phyloP scores from a whole-genome alignment of 2,888 invertebrate genomes.

The Agriopis aurantiaria region DNA sequence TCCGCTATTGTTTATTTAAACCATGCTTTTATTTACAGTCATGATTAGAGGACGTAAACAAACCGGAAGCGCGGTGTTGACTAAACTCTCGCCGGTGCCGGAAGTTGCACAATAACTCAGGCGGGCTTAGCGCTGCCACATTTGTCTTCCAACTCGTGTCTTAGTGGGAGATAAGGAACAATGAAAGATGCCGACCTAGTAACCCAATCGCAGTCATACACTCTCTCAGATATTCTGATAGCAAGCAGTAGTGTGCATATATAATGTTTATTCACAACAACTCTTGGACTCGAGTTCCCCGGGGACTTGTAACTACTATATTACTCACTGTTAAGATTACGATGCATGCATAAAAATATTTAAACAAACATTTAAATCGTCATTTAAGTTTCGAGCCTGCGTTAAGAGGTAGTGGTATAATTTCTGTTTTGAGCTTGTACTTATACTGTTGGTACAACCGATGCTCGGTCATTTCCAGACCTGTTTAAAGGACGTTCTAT shows the following conservation, averaged over 20 bases:
- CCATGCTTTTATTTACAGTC: not conserved
- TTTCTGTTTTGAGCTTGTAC: too few species aligned
- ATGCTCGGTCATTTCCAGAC: too few species aligned
- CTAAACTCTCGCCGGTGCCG: conserved; percentile 16
- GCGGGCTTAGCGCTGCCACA: conserved; percentile 25
- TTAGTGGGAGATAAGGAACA: conserved; percentile 6
- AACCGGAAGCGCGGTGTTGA: conserved; percentile 23
- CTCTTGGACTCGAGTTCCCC: too few species aligned
- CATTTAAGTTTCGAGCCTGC: too few species aligned
- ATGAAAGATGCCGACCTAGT: not conserved
- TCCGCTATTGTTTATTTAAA: not conserved
- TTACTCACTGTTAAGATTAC: too few species aligned
- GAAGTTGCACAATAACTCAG: conserved; percentile 31
- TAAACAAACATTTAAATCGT: too few species aligned
- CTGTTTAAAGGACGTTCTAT: too few species aligned
- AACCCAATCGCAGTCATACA: not conserved
- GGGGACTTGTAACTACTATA: too few species aligned
- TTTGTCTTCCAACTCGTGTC: conserved; percentile 26
- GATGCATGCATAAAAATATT: too few species aligned
- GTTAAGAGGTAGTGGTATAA: too few species aligned
- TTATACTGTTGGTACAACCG: too few species aligned
- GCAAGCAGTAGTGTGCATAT: not conserved
- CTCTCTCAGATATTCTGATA: not conserved
- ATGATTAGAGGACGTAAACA: conserved; percentile 8
- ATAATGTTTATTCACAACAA: not conserved